Evolutionary conservation across 1,140 invertebrate genomes (phyloP), one percentile per base, ranked within the genome.

Genomic region (Trichoplusia ni): DNA sequence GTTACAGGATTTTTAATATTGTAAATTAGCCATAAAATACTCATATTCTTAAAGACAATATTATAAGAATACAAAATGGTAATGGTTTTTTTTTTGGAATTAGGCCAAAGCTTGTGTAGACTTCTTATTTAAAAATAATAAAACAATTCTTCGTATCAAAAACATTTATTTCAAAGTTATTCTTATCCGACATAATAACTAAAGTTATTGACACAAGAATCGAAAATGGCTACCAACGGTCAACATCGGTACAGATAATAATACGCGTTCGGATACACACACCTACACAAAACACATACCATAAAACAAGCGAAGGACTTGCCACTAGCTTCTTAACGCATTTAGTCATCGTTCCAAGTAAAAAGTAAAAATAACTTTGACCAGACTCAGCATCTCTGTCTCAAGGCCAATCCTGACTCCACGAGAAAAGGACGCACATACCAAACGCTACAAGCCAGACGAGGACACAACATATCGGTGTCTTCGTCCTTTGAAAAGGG

Each of bases 401-500:
- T 87, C 87, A 90, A 90, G 87, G 87, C 82, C 85, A 90, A 81
- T 87, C 82, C 84, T 86, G 73, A 76, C 74, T 85, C 78, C 70
- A 67, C 64, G 8, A n/a, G 71, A 84, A 4, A 61, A 72, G 71
- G 75, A 87, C 54, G 23, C 6, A 71, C 8, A 74, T 75, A 80
- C 27, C 27, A 23, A 47, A 14, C 7, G 0, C 2, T 6, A n/a
- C 4, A 19, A 1, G 71, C 0, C 18, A 3, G 64, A 86, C 2
- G 63, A 64, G 40, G 81, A 86, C 21, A 53, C 7, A 27, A 4
- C n/a, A 66, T 27, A 38, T 25, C 64, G 70, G 78, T 85, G 82
- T 88, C 86, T 90, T 90, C 87, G 87, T 90, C 84, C 87, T 90
- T 90, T 90, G 69, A 90, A 90, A 90, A 90, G 87, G 87, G 87